Percentiles rank a stretch among this genome's conserved stretches.
These are phyloP conservation scores for Smutsia gigantea DNA, from an alignment of 2,797 vertebrate genomes.

Conservation along the genomic window DNA sequence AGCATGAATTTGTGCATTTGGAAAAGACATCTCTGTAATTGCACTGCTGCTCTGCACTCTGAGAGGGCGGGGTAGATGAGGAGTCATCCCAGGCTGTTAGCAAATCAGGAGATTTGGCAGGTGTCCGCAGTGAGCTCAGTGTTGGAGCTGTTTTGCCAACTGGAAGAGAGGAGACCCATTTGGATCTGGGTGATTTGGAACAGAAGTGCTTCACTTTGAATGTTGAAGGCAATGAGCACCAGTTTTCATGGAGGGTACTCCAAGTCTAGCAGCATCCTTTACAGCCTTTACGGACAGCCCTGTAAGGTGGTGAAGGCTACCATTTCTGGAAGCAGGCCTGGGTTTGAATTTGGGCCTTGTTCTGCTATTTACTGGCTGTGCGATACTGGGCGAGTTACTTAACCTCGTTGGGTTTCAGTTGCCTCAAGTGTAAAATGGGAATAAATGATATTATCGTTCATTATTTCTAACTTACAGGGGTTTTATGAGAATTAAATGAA, in stretches of 20 bases:
- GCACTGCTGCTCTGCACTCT: no score
- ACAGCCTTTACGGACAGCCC: not conserved
- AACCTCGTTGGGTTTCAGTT: not conserved
- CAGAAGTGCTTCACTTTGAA: not conserved
- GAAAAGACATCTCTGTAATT: not conserved
- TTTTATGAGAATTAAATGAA: not conserved
- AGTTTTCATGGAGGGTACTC: not conserved
- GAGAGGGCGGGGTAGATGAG: not conserved
- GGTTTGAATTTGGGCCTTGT: not conserved
- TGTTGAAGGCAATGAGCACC: not conserved
- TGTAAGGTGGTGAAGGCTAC: not conserved
- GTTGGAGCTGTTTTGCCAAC: not conserved
- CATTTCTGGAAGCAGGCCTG: not conserved
- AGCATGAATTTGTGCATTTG: not conserved
- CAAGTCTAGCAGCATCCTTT: not conserved
- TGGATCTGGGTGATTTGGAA: not conserved
- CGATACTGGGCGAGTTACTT: not conserved
- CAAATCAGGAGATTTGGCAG: not conserved
- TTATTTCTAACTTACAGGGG: not conserved
- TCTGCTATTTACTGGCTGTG: not conserved
- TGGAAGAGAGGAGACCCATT: not conserved
- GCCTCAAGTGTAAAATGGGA: not conserved
- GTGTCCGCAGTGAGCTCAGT: not conserved
- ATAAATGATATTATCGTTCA: not conserved
- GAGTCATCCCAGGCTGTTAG: not conserved